Percentiles rank a stretch among this genome's conserved stretches.
Evolutionary conservation across 2,113 vertebrate species (phyloP).

Genomic region (Herpetotheres cachinnans): DNA sequence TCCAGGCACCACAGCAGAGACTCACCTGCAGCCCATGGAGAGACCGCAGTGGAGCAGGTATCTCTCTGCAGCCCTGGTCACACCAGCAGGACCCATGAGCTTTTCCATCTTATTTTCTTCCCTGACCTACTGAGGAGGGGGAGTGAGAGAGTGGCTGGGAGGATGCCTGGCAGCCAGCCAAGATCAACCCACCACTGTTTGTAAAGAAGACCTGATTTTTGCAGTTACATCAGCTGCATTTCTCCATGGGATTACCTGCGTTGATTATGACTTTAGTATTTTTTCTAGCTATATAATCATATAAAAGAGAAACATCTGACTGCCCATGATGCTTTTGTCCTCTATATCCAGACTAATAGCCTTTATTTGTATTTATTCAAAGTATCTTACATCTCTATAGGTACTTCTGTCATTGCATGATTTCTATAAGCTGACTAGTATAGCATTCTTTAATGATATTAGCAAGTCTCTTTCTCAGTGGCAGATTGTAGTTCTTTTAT

Average conservation of each 20-base stretch:
- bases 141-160: not conserved
- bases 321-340: not conserved
- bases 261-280: not conserved
- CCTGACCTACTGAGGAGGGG: not conserved
- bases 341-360: not conserved
- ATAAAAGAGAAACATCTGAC: not conserved
- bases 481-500: constrained; percentile 17
- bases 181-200: not conserved
- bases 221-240: not conserved
- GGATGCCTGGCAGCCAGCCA: not conserved
- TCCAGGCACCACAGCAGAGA: not conserved
- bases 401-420: constrained; percentile 25
- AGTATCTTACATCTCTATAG: not conserved
- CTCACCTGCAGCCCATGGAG: not conserved
- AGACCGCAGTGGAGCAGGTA: fast-evolving
- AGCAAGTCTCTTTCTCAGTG: constrained; percentile 40
- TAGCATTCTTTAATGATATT: constrained; percentile 25
- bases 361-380: constrained; percentile 17
- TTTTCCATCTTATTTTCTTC: not conserved
- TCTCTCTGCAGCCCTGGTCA: not conserved
- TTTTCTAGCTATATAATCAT: constrained; percentile 1
- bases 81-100: fast-evolving
- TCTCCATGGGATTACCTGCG: not conserved
- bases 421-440: constrained; percentile 14
- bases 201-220: not conserved